Percentiles rank a stretch among this genome's conserved stretches.
Evolutionary conservation across 2,797 vertebrate species (phyloP).

Genomic region (Semotilus atromaculatus): DNA sequence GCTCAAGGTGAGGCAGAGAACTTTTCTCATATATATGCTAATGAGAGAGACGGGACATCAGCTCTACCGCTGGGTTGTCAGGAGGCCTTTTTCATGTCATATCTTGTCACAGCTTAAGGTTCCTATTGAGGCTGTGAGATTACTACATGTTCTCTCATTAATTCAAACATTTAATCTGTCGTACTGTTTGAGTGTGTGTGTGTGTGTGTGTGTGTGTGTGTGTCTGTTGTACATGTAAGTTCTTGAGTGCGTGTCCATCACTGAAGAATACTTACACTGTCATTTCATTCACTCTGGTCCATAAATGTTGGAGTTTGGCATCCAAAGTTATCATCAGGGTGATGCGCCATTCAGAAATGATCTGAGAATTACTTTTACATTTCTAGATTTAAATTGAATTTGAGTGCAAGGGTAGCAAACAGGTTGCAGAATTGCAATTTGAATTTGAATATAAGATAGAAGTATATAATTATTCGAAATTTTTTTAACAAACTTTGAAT

Average conservation of each 20-base stretch:
- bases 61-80: slow-evolving; percentile 61
- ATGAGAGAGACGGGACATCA: slow-evolving; percentile 71
- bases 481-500: neutral
- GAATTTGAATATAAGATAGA: too few relatives aligned
- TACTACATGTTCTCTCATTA: slow-evolving; percentile 64
- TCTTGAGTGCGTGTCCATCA: slow-evolving; percentile 12
- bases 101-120: slow-evolving; percentile 73
- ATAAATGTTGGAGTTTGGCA: slow-evolving; percentile 1
- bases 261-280: slow-evolving; percentile 1
- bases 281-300: neutral
- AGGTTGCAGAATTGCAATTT: neutral
- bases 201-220: neutral
- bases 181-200: slow-evolving; percentile 18
- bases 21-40: slow-evolving; percentile 84
- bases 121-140: slow-evolving; percentile 66
- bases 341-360: neutral
- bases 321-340: neutral
- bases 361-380: neutral
- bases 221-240: slow-evolving; percentile 4
- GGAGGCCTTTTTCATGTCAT: slow-evolving; percentile 67
- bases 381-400: neutral
- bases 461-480: neutral
- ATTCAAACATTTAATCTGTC: slow-evolving; percentile 56
- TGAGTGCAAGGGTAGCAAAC: neutral
- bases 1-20: slow-evolving; percentile 68